Evolutionary conservation across 1,140 invertebrate species (phyloP), one percentile per base, ranked within the genome.

Genomic region (Homarus americanus): DNA sequence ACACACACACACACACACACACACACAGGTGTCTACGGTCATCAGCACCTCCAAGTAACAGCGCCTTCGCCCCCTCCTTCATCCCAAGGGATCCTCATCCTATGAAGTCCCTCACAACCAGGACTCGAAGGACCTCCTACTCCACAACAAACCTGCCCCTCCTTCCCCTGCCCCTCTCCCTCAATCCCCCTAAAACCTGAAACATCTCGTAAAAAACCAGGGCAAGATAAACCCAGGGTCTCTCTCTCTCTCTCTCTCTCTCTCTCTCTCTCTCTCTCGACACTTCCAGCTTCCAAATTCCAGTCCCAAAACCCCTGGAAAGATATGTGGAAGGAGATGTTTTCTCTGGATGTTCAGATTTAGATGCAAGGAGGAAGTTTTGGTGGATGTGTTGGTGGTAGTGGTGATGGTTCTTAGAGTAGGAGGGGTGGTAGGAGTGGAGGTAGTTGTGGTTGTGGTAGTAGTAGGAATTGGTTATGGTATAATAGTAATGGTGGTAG

Each of bases 251-350:
- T 78, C 75, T 78, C 38, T 41, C 15, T 41, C 38, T 40, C 0
- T 78, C 38, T 78, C 4, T 41, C 20, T 78, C 3, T n/a, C 38
- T 41, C 17, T 41, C 75, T 28, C 38, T 78, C 75, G 38, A 44
- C 28, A 44, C 76, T 79, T 79, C 76, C 40, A 76, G 76, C 73
- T 38, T 40, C 73, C 36, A 40, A 76, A 76, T 36, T 36, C 73
- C 73, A 36, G 76, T 40, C n/a, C 40, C 76, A 40, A 12, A 34
- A 76, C 17, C 34, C 40, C 73, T 34, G 73, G 73, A 76, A n/a
- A 79, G 76, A 44, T 44, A 44, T 28, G 9, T 40, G 76, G 34
- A 79, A 44, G 36, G 44, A 5, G 36, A 10, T 79, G 38, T 44
- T 79, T 79, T 24, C 76, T 44, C 0, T n/a, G 78, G 44, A 53